phyloP scores from a whole-genome alignment of 2,113 vertebrate species.

The Clarias macrocephalus region DNA sequence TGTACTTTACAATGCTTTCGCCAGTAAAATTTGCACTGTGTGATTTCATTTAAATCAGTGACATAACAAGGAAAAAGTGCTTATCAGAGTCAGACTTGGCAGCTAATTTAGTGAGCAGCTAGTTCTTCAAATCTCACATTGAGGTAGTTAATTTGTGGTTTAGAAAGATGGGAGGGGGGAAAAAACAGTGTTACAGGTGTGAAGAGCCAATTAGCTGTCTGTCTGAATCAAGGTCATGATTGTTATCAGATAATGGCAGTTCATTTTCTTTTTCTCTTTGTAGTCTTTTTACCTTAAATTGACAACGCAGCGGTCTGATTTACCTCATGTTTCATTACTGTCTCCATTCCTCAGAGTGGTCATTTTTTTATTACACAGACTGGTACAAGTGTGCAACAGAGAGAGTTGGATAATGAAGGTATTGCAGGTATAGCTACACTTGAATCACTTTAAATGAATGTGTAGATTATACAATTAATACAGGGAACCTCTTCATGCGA shows the following conservation, averaged over 20 bases:
- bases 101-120: conserved; percentile 5
- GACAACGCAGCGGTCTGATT: background rate
- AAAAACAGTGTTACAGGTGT: background rate
- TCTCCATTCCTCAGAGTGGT: background rate
- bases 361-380: background rate
- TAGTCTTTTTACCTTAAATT: conserved; percentile 2
- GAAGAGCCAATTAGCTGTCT: conserved; percentile 16
- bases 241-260: conserved; percentile 1
- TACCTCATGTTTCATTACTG: conserved; percentile 3
- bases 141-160: conserved; percentile 11
- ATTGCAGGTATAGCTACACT: background rate
- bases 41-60: background rate
- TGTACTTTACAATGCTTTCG: background rate
- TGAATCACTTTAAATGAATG: background rate
- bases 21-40: background rate
- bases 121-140: background rate
- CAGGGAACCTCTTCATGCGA: background rate
- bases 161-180: background rate
- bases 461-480: background rate
- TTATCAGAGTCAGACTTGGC: background rate
- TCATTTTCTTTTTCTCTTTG: background rate
- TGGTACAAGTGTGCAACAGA: background rate
- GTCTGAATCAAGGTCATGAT: conserved; percentile 24
- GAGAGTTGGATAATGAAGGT: background rate
- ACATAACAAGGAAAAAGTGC: background rate